A percentile compares a stretch with the other conserved stretches of the same genome.
Evolutionary conservation across 2,113 vertebrate species (phyloP).

Genomic region (Desmodus rotundus): DNA sequence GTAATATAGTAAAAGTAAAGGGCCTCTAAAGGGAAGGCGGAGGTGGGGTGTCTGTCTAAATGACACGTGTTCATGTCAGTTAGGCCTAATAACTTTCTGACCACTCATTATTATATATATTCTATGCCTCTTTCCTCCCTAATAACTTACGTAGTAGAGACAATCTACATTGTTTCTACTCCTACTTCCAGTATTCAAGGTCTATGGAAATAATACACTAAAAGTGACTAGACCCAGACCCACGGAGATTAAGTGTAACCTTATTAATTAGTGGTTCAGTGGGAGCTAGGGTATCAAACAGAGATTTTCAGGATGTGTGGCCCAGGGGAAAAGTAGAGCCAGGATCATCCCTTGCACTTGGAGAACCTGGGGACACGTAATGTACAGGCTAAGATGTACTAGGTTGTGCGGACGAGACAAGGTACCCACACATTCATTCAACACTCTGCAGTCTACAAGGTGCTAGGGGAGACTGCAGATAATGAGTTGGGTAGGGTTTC

Average conservation of each 20-base stretch:
- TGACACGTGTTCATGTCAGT: neutral
- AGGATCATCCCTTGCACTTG: neutral
- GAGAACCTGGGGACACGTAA: neutral
- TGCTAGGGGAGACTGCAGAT: neutral
- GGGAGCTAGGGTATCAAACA: neutral
- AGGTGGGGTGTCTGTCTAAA: neutral
- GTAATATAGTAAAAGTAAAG: neutral
- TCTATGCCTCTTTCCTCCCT: neutral
- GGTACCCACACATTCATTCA: neutral
- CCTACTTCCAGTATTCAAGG: neutral
- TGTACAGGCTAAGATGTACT: neutral
- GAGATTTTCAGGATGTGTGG: neutral
- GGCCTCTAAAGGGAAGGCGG: neutral
- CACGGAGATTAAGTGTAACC: neutral
- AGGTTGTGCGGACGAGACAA: neutral
- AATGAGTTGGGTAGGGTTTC: neutral
- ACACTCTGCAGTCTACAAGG: neutral
- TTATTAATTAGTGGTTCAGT: neutral
- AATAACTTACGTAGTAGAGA: neutral
- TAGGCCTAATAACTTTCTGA: neutral
- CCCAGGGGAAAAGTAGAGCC: neutral
- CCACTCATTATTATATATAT: neutral
- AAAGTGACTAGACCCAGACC: neutral
- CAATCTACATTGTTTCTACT: neutral
- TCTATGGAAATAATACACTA: neutral